Conservation (phyloP, 2,113 vertebrate species). For the Corydoras maculifer region DNA sequence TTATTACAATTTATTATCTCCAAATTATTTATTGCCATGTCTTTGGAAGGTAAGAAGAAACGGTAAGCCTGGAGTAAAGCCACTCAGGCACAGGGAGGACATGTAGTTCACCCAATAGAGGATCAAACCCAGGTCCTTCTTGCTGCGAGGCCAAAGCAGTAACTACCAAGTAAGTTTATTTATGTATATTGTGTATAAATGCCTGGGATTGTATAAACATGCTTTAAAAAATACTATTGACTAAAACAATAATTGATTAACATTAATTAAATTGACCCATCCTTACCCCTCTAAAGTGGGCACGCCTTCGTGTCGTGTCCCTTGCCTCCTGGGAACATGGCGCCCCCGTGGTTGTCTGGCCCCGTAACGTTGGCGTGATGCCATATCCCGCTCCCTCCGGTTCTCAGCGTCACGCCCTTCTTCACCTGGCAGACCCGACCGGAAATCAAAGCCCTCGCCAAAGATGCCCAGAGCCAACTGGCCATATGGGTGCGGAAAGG, state of each 20-base stretch:
- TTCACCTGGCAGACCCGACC: conserved; percentile 65
- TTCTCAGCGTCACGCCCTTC: conserved; percentile 80
- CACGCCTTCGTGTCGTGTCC: conserved; percentile 82
- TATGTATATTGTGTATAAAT: no score
- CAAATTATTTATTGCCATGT: no score
- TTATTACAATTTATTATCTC: no score
- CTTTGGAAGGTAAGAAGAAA: no score
- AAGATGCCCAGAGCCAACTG: conserved; percentile 88
- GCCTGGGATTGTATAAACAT: no score
- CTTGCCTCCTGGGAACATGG: conserved; percentile 74
- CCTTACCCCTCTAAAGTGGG: conserved; percentile 90
- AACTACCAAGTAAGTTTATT: no score
- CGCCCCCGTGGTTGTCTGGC: conserved; percentile 81
- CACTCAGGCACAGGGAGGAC: no score
- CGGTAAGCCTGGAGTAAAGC: no score
- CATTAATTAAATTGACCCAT: neutral
- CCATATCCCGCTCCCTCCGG: conserved; percentile 80
- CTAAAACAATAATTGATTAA: neutral
- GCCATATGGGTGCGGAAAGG: conserved; percentile 82
- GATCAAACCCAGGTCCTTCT: no score
- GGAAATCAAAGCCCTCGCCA: conserved; percentile 83
- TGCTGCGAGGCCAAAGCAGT: no score
- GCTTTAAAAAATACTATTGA: no score
- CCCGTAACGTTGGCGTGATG: conserved; percentile 79
- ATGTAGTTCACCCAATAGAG: no score